Percentiles rank a stretch among this genome's conserved stretches.
phyloP scores from a whole-genome alignment of 2,797 vertebrate genomes.

The Sebastes trivittatus region DNA sequence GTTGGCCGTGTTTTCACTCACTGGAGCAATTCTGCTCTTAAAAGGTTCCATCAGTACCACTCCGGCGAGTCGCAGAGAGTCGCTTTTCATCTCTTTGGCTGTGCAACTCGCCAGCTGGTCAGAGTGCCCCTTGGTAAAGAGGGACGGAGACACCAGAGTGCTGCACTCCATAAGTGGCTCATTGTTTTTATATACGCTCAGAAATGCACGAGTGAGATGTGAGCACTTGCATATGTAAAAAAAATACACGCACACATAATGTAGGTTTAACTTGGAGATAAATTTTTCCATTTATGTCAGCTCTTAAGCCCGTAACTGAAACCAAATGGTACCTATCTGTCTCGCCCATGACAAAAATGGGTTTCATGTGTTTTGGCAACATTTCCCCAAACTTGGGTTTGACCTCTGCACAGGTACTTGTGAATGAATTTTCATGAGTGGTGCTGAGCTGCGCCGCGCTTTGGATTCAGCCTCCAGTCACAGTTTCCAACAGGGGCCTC shows the following conservation, averaged over 20 bases:
- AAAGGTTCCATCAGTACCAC: constrained; percentile 86
- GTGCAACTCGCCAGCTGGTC: constrained; percentile 81
- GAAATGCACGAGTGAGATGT: constrained; percentile 25
- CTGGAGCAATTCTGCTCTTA: constrained; percentile 83
- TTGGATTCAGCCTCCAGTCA: constrained; percentile 72
- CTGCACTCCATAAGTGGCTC: constrained; percentile 57
- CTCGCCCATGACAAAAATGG: constrained; percentile 53
- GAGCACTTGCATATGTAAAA: constrained; percentile 25
- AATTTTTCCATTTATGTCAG: constrained; percentile 40
- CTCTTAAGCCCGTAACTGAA: constrained; percentile 55
- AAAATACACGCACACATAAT: neutral
- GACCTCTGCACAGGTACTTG: constrained; percentile 79
- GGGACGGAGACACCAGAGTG: constrained; percentile 65
- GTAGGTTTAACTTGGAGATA: constrained; percentile 16
- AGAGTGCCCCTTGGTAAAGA: constrained; percentile 49
- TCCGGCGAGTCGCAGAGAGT: constrained; percentile 79
- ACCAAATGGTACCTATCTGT: constrained; percentile 67
- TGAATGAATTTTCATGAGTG: constrained; percentile 81
- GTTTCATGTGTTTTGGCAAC: constrained; percentile 77
- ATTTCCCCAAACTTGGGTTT: constrained; percentile 68
- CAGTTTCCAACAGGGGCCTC: constrained; percentile 75
- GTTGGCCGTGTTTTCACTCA: constrained; percentile 84
- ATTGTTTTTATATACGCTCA: constrained; percentile 56
- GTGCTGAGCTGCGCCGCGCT: constrained; percentile 35
- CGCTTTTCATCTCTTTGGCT: constrained; percentile 83